Base-by-base conservation (phyloP, 2,888 invertebrate species). In the Andrena haemorrhoa region DNA sequence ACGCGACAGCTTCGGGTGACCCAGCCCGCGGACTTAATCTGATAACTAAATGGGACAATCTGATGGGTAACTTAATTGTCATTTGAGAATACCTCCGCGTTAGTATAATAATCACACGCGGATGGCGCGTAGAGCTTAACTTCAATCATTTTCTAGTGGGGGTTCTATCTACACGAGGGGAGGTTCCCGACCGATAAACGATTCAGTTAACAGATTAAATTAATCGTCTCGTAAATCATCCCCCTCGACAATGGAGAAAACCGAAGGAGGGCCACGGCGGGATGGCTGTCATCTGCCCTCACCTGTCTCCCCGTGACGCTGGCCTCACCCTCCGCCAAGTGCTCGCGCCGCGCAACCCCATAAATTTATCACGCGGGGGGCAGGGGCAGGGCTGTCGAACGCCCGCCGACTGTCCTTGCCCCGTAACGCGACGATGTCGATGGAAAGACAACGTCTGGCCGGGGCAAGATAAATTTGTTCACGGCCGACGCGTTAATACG, bases 391-490 rank as follows among this genome's bases (percentile, higher is more conserved):
- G 53, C 63, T 49, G 66, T 64, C 63, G 60, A 51, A n/a, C 35
- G 51, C 23, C 73, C 66, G 72, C 61, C 35, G 56, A 53, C 60
- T 41, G 56, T 35, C 56, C 72, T 64, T 72, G 35, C 71, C 20
- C 70, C 70, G 76, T 78, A 82, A 75, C 64, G 63, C 51, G 79
- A 41, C 60, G 75, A 64, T 75, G 85, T 75, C 83, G 85, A 84
- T 85, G 75, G 58, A 79, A 84, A 84, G 86, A 87, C 84, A 87
- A 84, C 75, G 87, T 87, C 87, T 87, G 87, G 72, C 77, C 31
- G 74, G 68, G 60, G 70, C 81, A 84, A 87, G 87, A 87, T 87
- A 87, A 87, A 87, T 87, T 87, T 76, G 81, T 87, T 87, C 86
- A 74, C 81, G 76, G 76, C 60, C 33, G 66, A 73, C 72, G 84